Base-by-base conservation (phyloP, 2,888 invertebrate species). In the Limnephilus marmoratus region DNA sequence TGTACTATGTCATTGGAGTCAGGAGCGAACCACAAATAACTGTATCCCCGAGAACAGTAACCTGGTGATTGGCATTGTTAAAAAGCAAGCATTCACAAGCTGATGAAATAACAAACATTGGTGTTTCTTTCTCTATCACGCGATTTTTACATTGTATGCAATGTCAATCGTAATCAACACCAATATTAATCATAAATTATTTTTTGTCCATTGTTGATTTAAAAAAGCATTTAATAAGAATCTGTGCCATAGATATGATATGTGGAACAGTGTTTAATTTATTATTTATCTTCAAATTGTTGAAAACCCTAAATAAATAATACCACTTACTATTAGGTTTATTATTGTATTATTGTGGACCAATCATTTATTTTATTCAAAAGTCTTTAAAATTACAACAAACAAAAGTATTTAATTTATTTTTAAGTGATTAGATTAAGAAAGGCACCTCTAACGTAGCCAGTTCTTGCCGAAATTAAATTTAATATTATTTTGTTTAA, bases 361-460 rank as follows among this genome's bases (percentile, higher is more conserved):
- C 68, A 68, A 68, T 68, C 68, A 68, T 68, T 68, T 68, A 68
- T 68, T 68, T 24, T n/a, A 68, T 68, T 68, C 68, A 68, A 24
- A 68, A 68, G 68, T 68, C 68, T 68, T n/a, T 68, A 68, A 68
- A 68, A 24, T 68, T 68, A 68, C 68, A 68, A 68, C 68, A 68
- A 68, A 68, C 68, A 68, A 68, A 68, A 68, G 68, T 68, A 68
- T 68, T 68, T 68, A 68, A 68, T 68, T 68, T 68, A 9, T 68
- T 68, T 68, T 68, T 68, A 68, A 68, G 68, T 68, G 68, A n/a
- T 68, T 68, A 68, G 68, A 68, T n/a, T 68, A n/a, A 68, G n/a
- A 68, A 68, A 68, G 68, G 68, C 68, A 24, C 68, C n/a, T 1
- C 68, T n/a, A 24, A 68, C 5, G 3, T 68, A 68, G 68, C 24